Conservation (phyloP, 2,113 vertebrate species). For the Indicator indicator region DNA sequence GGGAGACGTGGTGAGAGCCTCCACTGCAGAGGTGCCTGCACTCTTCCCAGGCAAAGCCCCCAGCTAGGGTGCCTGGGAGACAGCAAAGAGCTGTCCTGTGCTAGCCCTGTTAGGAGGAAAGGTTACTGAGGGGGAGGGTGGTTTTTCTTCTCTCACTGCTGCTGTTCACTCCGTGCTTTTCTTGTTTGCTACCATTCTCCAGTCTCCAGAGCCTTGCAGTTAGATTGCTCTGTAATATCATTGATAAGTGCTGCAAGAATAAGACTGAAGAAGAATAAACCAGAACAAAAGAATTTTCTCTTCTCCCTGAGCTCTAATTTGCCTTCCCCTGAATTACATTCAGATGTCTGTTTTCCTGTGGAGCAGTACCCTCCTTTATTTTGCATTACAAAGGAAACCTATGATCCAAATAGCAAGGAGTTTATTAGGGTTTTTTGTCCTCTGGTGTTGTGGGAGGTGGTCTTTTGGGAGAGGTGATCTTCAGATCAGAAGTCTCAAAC, state of each 20-base stretch:
- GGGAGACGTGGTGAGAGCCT: background rate
- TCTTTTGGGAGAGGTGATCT: background rate
- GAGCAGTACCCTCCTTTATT: background rate
- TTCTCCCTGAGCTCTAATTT: background rate
- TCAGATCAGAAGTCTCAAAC: background rate
- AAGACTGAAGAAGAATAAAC: background rate
- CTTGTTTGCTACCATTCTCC: background rate
- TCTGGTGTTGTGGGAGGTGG: background rate
- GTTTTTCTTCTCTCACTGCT: background rate
- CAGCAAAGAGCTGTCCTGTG: background rate
- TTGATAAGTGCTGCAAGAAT: background rate
- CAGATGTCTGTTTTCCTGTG: background rate
- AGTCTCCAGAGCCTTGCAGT: background rate
- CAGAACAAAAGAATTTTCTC: background rate
- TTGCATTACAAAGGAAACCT: background rate
- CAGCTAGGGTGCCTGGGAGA: background rate
- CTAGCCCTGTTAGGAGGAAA: background rate
- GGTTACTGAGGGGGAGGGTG: background rate
- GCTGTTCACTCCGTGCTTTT: background rate
- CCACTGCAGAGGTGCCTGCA: rapidly evolving
- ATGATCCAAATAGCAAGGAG: background rate
- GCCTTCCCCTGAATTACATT: background rate
- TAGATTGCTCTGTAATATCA: background rate
- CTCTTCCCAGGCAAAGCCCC: background rate
- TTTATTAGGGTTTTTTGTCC: background rate